Evolutionary conservation across 2,888 invertebrate genomes (phyloP), one percentile per base, ranked within the genome.

Genomic region (Idaea aversata): DNA sequence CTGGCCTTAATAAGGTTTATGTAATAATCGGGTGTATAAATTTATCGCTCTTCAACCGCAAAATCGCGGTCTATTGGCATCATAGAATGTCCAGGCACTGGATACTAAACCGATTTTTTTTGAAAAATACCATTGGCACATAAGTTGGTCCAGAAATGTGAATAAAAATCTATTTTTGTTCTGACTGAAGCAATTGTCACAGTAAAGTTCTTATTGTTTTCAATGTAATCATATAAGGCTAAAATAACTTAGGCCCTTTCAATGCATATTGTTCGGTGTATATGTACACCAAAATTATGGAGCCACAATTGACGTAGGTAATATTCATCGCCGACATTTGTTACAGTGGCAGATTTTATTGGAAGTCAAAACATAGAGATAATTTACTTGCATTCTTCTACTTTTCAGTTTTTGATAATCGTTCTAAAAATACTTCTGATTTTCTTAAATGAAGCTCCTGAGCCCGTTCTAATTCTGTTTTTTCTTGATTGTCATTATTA

Each of bases 21-120:
- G 6, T 36, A 36, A 36, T 36, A 36, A 36, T 36, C 36, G 4
- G 36, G 36, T 36, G 36, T 36, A 36, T 36, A 36, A 5, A 36
- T 36, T 61, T 71, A 63, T 62, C 68, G 71, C 63, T 74, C 71
- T 16, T 71, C 70, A 0, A 68, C 60, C 10, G 71, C 62, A 91
- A 70, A 70, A 63, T 73, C 70, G 16, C 74, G 47, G 67, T 75
- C 73, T 3, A 75, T 66, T 1, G 75, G 74, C 75, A 76, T 76
- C 77, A 76, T 75, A 0, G 72, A 73, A 63, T 75, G 76, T 6
- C 74, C 75, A 57, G 75, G 73, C 15, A 75, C 60, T 0, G 72
- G 73, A 38, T 73, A 77, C n/a, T 34, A 67, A 5, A 77, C 61
- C 35, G 68, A 61, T 57, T 70, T 66, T 57, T 25, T 70, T 63